Evolutionary conservation across 2,797 vertebrate genomes (phyloP).

Genomic region (Myotis findleyi): DNA sequence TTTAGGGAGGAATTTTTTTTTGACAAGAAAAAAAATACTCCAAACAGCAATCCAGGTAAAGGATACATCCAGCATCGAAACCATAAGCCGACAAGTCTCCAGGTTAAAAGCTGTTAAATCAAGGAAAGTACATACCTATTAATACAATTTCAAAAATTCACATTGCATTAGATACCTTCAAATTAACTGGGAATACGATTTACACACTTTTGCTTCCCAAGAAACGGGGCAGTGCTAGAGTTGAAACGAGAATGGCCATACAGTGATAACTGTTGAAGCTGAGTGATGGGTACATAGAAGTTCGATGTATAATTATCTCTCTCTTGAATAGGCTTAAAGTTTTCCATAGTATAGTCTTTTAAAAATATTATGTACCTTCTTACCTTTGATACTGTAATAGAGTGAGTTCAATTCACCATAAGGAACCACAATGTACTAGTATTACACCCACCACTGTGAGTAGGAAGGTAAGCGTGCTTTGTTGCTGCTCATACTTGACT

Average conservation of each 20-base stretch:
- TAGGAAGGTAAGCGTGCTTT: neutral
- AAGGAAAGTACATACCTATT: slow-evolving; percentile 67
- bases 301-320: neutral
- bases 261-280: neutral
- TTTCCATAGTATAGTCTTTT: neutral
- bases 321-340: neutral
- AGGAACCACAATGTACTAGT: neutral
- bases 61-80: slow-evolving; percentile 99
- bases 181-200: neutral
- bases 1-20: neutral
- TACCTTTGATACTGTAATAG: neutral
- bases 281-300: neutral
- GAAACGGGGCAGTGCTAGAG: neutral
- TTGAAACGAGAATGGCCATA: neutral
- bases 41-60: slow-evolving; percentile 79
- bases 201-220: neutral
- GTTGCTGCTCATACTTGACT: neutral
- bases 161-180: neutral
- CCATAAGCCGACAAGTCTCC: slow-evolving; percentile 97
- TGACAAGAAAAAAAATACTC: neutral
- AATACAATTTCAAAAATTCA: slow-evolving; percentile 49
- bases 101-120: slow-evolving; percentile 93
- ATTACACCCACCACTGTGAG: neutral
- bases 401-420: neutral
- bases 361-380: neutral